These are phyloP conservation scores for Hippocampus abdominalis DNA, from an alignment of 2,113 vertebrate genomes.

Conservation along the genomic window DNA sequence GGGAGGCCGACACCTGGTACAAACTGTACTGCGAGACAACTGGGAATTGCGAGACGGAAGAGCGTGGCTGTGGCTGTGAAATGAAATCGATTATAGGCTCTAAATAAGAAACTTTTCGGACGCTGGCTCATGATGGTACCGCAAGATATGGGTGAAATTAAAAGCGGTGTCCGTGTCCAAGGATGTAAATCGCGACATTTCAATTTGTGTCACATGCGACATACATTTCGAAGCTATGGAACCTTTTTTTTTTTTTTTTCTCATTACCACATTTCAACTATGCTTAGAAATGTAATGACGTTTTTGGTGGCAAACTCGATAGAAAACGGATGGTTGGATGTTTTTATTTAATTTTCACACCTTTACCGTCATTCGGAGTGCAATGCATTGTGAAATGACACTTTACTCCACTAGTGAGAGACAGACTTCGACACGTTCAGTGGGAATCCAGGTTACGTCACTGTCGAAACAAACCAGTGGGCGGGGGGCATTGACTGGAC, in stretches of 20 bases:
- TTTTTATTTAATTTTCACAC: neutral
- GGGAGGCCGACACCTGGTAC: slow-evolving; percentile 47
- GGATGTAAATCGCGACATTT: neutral
- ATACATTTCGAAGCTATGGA: neutral
- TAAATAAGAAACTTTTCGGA: neutral
- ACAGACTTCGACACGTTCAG: neutral
- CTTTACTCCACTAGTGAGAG: neutral
- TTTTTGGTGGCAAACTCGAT: too few relatives aligned
- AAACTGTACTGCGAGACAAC: slow-evolving; percentile 54
- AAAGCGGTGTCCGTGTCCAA: neutral
- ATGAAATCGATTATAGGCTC: slow-evolving; percentile 26
- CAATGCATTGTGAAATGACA: neutral
- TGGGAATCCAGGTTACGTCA: neutral
- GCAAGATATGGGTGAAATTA: neutral
- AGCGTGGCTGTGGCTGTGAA: slow-evolving; percentile 43
- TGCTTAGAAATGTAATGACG: too few relatives aligned
- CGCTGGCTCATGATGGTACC: neutral
- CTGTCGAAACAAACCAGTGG: neutral
- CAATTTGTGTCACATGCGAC: too few relatives aligned
- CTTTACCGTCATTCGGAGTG: neutral
- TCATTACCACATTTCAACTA: neutral
- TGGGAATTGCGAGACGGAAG: slow-evolving; percentile 46
- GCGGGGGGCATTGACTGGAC: neutral
- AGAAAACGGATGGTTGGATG: neutral
- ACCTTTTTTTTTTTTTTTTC: neutral